These are phyloP conservation scores for Leptopilina syphax DNA, from an alignment of 2,888 invertebrate genomes.

Conservation along the genomic window DNA sequence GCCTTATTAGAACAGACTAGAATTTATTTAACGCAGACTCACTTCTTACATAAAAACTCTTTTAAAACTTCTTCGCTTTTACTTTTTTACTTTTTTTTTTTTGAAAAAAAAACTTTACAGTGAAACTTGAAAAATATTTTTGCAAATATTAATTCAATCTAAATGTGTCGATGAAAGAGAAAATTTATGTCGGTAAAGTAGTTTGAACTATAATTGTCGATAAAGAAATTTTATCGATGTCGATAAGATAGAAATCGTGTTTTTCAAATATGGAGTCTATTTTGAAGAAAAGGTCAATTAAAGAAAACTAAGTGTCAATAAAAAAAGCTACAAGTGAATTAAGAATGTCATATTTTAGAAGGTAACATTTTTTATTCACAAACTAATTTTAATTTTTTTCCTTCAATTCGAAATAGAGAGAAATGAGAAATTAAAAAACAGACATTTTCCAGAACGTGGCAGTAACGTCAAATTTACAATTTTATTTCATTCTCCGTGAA, in stretches of 20 bases:
- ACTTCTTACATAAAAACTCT: background rate
- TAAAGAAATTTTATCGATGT: background rate
- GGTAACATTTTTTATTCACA: too few relatives aligned
- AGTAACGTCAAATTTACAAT: constrained; percentile 4
- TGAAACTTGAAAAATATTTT: too few relatives aligned
- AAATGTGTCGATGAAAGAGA: background rate
- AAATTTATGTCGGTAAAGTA: background rate
- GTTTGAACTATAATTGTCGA: background rate
- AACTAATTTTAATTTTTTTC: background rate
- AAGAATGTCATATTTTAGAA: too few relatives aligned
- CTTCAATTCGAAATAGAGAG: background rate
- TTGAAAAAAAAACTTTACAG: background rate
- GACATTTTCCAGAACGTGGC: background rate
- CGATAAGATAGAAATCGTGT: background rate
- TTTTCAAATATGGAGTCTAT: too few relatives aligned
- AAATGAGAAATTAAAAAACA: background rate
- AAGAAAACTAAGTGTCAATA: background rate
- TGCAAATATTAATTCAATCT: too few relatives aligned
- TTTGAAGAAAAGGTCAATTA: too few relatives aligned
- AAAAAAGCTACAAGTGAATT: background rate
- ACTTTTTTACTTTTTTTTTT: too few relatives aligned
- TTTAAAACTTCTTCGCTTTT: too few relatives aligned
- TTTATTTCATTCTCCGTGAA: background rate
- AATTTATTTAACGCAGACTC: constrained; percentile 40
- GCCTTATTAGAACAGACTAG: constrained; percentile 41